phyloP scores from a whole-genome alignment of 2,113 vertebrate genomes.

The Eupsittula cactorum region DNA sequence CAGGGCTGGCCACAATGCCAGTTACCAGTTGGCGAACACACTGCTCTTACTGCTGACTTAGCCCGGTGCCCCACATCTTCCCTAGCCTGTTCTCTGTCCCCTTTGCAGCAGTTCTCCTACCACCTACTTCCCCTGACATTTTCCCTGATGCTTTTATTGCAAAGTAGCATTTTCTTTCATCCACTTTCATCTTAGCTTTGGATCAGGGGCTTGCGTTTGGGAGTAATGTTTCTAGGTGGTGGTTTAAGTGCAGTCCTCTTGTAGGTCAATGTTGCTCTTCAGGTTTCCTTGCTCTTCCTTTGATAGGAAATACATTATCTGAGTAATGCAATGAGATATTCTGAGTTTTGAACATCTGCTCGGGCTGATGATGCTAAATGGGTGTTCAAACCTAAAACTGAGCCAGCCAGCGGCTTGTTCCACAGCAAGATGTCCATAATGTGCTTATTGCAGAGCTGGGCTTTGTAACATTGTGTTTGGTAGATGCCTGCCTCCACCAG shows the following conservation, averaged over 20 bases:
- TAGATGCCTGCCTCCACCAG: not conserved
- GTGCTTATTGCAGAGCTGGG: not conserved
- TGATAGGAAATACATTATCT: not conserved
- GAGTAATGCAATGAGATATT: not conserved
- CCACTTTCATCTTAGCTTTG: not conserved
- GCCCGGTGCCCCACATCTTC: not conserved
- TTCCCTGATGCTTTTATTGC: not conserved
- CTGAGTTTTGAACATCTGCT: not conserved
- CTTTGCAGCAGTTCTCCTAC: not conserved
- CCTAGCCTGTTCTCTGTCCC: not conserved
- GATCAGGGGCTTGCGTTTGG: not conserved
- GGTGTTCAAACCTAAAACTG: not conserved
- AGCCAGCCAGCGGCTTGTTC: not conserved
- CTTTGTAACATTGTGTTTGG: rapidly evolving
- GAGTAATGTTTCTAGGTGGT: not conserved
- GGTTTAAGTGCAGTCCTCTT: not conserved
- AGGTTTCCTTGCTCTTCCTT: not conserved
- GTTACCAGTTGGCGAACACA: rapidly evolving
- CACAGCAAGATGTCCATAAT: rapidly evolving
- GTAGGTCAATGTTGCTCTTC: rapidly evolving
- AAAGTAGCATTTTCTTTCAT: not conserved
- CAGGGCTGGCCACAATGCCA: not conserved
- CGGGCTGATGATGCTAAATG: not conserved
- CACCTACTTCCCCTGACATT: not conserved
- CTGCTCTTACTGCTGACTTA: not conserved